Conservation (phyloP, 2,797 vertebrate species). For the Hoplostethus atlanticus region DNA sequence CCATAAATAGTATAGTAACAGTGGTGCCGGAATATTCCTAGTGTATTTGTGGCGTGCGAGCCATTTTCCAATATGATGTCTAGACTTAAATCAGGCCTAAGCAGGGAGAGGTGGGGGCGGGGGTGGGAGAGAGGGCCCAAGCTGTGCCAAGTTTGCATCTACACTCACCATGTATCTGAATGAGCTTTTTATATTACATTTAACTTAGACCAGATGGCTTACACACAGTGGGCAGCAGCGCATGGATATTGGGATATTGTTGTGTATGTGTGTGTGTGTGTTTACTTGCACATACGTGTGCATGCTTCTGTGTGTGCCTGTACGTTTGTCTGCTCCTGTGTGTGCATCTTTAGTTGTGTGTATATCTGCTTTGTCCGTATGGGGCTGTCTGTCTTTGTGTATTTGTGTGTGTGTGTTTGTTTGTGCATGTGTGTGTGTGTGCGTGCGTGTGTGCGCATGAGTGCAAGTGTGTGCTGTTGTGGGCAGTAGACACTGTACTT, state of each 20-base stretch:
- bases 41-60: slow-evolving; percentile 81
- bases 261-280: slow-evolving; percentile 21
- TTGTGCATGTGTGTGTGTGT: not conserved
- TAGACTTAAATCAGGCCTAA: slow-evolving; percentile 87
- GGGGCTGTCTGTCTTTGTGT: slow-evolving; percentile 13
- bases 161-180: slow-evolving; percentile 88
- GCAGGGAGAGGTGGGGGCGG: slow-evolving; percentile 76
- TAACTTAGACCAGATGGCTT: slow-evolving; percentile 91
- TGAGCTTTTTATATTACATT: slow-evolving; percentile 89
- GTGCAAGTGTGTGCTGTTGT: slow-evolving; percentile 56
- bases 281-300: slow-evolving; percentile 12
- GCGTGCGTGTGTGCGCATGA: not conserved
- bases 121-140: slow-evolving; percentile 49
- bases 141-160: slow-evolving; percentile 87
- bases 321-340: slow-evolving; percentile 12
- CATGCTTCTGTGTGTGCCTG: slow-evolving; percentile 9
- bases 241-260: slow-evolving; percentile 83
- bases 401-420: slow-evolving; percentile 26
- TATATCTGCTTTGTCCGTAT: slow-evolving; percentile 12
- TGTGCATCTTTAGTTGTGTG: slow-evolving; percentile 22
- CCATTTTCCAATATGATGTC: slow-evolving; percentile 89
- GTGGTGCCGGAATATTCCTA: slow-evolving; percentile 76
- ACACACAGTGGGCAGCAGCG: slow-evolving; percentile 74
- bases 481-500: slow-evolving; percentile 77
- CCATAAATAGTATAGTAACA: slow-evolving; percentile 75